A percentile compares a stretch with the other conserved stretches of the same genome.
These are phyloP conservation scores for Brachyrhaphis roseni DNA, from an alignment of 2,797 vertebrate genomes.

Conservation along the genomic window DNA sequence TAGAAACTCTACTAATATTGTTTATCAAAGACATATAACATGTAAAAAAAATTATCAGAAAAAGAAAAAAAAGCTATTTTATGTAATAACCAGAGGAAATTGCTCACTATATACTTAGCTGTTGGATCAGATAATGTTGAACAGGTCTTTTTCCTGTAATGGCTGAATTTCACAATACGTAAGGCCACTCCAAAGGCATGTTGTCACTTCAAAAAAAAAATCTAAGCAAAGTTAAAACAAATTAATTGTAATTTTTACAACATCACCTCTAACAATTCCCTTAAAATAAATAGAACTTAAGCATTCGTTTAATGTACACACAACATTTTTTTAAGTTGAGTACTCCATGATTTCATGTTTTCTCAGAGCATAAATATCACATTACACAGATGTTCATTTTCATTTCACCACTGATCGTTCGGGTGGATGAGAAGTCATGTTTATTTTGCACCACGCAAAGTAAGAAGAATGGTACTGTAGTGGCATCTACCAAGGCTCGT, in stretches of 20 bases:
- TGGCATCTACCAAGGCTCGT: not conserved
- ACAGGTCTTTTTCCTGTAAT: constrained; percentile 37
- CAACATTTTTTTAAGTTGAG: not conserved
- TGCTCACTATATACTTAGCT: constrained; percentile 10
- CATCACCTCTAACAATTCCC: not conserved
- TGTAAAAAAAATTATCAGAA: not conserved
- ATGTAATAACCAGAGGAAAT: constrained; percentile 39
- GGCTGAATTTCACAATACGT: constrained; percentile 42
- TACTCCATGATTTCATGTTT: not conserved
- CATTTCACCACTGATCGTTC: not conserved
- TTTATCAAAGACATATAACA: constrained; percentile 59
- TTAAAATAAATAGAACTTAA: not conserved
- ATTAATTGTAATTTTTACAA: not conserved
- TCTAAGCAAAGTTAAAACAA: no score
- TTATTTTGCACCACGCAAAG: not conserved
- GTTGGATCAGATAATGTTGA: constrained; percentile 55
- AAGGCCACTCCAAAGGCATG: constrained; percentile 23
- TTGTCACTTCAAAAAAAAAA: not conserved
- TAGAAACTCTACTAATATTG: constrained; percentile 47
- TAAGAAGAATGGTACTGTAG: not conserved
- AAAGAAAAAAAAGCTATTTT: constrained; percentile 16
- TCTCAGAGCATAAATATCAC: not conserved
- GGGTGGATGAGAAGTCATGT: not conserved
- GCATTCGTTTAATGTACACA: not conserved
- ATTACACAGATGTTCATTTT: not conserved